A percentile compares a stretch with the other conserved stretches of the same genome.
Conservation (phyloP, 1,140 invertebrate species). For the Caerostris extrusa region DNA sequence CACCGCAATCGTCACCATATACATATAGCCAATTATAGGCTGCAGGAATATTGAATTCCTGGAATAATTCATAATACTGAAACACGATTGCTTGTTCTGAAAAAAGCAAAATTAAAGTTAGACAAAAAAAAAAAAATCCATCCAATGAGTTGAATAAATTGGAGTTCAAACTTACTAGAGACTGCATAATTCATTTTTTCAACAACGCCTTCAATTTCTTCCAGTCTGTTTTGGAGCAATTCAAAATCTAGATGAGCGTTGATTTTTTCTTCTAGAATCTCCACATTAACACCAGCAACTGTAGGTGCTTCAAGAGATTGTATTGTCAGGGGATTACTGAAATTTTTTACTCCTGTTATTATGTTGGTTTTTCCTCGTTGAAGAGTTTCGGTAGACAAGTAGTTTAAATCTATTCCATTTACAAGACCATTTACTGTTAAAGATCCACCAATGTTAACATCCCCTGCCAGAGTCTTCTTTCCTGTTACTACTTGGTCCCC, state of each 20-base stretch:
- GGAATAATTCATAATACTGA: constrained; percentile 71
- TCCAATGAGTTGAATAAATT: too few relatives aligned
- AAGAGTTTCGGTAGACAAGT: constrained; percentile 40
- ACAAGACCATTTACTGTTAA: constrained; percentile 42
- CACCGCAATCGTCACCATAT: constrained; percentile 23
- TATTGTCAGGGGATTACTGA: constrained; percentile 34
- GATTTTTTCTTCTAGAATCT: constrained; percentile 36
- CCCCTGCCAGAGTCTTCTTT: constrained; percentile 47
- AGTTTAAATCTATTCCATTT: constrained; percentile 42
- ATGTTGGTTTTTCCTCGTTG: constrained; percentile 43
- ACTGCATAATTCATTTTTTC: constrained; percentile 39
- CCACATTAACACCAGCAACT: constrained; percentile 52
- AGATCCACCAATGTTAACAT: constrained; percentile 50
- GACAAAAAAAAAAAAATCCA: neutral
- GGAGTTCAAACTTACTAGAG: constrained; percentile 53
- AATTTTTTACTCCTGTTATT: constrained; percentile 49
- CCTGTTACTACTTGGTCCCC: constrained; percentile 71
- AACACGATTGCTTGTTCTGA: constrained; percentile 68
- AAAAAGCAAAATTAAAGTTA: neutral
- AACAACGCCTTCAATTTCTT: constrained; percentile 40
- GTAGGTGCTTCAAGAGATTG: constrained; percentile 38
- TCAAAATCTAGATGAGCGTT: neutral
- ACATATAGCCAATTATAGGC: constrained; percentile 52
- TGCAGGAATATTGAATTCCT: constrained; percentile 48
- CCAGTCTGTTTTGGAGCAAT: neutral